A percentile compares a stretch with the other conserved stretches of the same genome.
Evolutionary conservation across 2,797 vertebrate genomes (phyloP).

Genomic region (Sphenodon punctatus): DNA sequence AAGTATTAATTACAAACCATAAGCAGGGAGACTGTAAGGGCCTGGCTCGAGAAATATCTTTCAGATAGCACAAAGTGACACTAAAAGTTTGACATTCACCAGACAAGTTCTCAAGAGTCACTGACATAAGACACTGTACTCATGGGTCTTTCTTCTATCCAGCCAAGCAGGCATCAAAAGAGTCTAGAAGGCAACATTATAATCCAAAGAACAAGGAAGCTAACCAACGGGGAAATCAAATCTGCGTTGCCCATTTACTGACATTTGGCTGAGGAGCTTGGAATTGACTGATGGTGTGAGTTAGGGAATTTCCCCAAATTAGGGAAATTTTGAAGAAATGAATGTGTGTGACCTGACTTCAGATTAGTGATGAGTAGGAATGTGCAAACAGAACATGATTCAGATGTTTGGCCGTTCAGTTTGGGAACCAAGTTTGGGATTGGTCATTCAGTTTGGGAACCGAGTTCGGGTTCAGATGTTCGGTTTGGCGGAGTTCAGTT

Average conservation of each 20-base stretch:
- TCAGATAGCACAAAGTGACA: not conserved
- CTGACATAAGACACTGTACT: not conserved
- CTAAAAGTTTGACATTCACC: no score
- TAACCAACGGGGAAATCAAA: not conserved
- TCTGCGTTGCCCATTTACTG: not conserved
- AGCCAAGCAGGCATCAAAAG: not conserved
- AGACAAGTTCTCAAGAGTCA: not conserved
- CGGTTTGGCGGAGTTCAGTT: no score
- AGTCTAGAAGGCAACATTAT: not conserved
- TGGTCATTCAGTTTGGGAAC: no score
- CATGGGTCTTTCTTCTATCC: not conserved
- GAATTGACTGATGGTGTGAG: not conserved
- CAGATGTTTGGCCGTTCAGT: no score
- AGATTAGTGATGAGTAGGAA: no score
- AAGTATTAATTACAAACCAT: no score
- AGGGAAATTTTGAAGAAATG: not conserved
- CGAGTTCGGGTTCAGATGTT: no score
- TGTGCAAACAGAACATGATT: no score
- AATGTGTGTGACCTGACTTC: not conserved
- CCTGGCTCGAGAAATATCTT: no score
- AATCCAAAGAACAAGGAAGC: not conserved
- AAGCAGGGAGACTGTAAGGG: no score
- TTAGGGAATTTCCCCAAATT: no score
- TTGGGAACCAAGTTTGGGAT: no score
- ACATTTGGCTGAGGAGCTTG: not conserved